Conservation (phyloP, 2,888 invertebrate genomes). For the Plebejus argus region DNA sequence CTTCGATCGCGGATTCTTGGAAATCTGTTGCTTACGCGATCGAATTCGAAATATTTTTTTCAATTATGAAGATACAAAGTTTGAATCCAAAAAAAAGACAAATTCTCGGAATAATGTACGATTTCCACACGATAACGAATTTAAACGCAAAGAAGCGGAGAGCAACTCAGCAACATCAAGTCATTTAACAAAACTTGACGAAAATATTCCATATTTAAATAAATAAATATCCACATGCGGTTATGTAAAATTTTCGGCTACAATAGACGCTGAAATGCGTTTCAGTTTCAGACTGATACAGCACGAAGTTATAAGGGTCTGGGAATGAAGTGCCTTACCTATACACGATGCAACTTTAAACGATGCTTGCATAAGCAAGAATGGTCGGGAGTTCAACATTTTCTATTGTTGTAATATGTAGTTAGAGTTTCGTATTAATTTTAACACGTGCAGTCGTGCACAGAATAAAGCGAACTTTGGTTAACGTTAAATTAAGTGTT, state of each 20-base stretch:
- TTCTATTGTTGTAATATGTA: conserved; percentile 23
- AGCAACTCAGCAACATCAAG: no score
- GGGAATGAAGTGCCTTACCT: conserved; percentile 1
- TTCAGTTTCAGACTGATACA: conserved; percentile 1
- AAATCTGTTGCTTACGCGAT: no score
- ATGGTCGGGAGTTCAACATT: conserved; percentile 5
- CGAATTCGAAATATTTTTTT: no score
- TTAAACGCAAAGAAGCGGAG: no score
- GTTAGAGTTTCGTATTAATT: conserved; percentile 16
- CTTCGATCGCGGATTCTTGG: no score
- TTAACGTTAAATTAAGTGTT: neutral
- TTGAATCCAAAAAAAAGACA: no score
- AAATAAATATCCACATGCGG: neutral
- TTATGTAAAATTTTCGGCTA: neutral
- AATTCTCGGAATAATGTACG: no score
- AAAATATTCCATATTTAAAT: neutral
- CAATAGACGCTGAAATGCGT: conserved; percentile 16
- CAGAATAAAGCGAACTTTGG: neutral
- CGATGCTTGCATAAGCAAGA: conserved; percentile 28
- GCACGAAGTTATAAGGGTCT: conserved; percentile 28
- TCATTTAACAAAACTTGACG: no score
- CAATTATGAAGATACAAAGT: no score
- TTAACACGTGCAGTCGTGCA: neutral
- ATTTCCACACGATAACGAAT: no score
- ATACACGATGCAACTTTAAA: conserved; percentile 27